Base-by-base conservation (phyloP, 2,113 vertebrate genomes). In the Pithys albifrons region DNA sequence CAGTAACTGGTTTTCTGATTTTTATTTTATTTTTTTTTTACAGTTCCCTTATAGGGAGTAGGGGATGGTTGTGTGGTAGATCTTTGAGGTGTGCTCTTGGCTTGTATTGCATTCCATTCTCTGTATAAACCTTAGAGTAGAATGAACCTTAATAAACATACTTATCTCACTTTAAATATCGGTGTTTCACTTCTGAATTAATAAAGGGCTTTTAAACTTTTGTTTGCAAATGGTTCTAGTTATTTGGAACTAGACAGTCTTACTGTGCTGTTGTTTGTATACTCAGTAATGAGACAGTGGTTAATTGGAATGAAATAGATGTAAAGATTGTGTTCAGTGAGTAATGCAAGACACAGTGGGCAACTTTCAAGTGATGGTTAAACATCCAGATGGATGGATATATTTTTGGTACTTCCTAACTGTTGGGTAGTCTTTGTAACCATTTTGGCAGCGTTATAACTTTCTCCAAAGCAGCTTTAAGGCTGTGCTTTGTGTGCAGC, bases 71-170 rank as follows among this genome's bases (percentile, higher is more conserved):
- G 93, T 96, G 95, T 94, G 95, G 92, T 96, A 96, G 96, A 74
- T 91, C 91, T 89, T 91, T 96, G 91, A 93, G 95, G 91, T 95
- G 91, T 97, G 93, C 92, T 95, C 94, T 82, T 96, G 92, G 95
- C 93, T 97, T 97, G 94, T 97, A 97, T 95, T 97, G 94, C 93
- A 95, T 97, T 97, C 97, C 95, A 93, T 97, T 96, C 92, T 97
- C 96, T 97, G 96, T 97, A 96, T 97, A 93, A 92, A 97, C 91
- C 59, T 61, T 97, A 97, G 95, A 95, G 90, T 97, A 97, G 97
- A 92, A 80, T 37, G 35, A 97, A 90, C 76, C 88, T 91, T 94
- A 97, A 97, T 97, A 97, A 97, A 97, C 95, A 75, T 94, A 93
- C 91, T 96, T 97, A 52, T 95, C 91, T 97, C 94, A 95, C 95